These are phyloP conservation scores for Hormaphis cornu DNA, from an alignment of 1,140 invertebrate species.

Conservation along the genomic window DNA sequence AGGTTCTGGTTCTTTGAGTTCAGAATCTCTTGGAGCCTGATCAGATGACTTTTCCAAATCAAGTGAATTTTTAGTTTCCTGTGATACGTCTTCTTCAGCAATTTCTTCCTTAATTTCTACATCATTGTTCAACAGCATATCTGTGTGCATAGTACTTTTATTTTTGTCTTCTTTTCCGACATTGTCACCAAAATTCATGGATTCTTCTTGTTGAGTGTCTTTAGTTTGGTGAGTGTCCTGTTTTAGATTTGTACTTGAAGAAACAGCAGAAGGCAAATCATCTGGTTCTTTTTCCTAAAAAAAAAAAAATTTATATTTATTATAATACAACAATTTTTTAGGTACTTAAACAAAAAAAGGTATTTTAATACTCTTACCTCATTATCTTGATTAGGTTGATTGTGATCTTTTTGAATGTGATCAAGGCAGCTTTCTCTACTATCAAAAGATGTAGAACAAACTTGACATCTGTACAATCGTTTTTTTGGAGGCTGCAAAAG, in stretches of 20 bases:
- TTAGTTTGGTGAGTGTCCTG: not conserved
- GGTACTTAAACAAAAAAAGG: too few species aligned
- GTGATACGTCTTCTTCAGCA: not conserved
- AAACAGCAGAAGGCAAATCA: not conserved
- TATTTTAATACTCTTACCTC: not conserved
- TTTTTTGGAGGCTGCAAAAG: not conserved
- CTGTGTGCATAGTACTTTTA: not conserved
- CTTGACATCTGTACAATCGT: conserved; percentile 30
- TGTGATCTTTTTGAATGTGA: conserved; percentile 33
- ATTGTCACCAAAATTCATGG: not conserved
- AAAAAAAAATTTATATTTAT: too few species aligned
- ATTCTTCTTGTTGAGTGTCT: not conserved
- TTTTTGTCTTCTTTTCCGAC: not conserved
- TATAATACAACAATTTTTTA: not conserved
- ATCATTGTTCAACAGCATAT: conserved; percentile 19
- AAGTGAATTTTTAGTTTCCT: not conserved
- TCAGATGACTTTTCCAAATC: not conserved
- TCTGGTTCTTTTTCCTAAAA: not conserved
- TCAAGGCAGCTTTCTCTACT: conserved; percentile 33
- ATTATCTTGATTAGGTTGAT: not conserved
- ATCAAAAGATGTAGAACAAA: conserved; percentile 34
- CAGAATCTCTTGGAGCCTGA: not conserved
- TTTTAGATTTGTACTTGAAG: not conserved
- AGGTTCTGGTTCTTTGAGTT: not conserved
- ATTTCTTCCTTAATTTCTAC: too few species aligned